Conservation (phyloP, 1,140 invertebrate species). For the Drosophila parabipectinata region DNA sequence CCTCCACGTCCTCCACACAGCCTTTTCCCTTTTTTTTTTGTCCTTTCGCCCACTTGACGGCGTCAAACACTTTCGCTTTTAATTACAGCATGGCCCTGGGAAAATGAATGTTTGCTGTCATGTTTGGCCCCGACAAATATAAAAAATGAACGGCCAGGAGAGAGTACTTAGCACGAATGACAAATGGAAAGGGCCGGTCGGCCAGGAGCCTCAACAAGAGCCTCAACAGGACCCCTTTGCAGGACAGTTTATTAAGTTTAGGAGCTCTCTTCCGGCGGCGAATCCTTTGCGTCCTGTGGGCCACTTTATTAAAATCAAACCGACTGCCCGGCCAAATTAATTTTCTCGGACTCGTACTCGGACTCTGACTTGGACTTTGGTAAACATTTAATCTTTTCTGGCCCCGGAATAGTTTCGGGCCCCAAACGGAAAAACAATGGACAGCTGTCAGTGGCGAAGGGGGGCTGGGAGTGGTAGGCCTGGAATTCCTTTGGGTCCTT, state of each 20-base stretch:
- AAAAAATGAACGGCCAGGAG: slow-evolving; percentile 54
- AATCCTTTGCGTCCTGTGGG: slow-evolving; percentile 37
- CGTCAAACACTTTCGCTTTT: slow-evolving; percentile 79
- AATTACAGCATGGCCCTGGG: slow-evolving; percentile 60
- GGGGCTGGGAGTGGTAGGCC: background rate
- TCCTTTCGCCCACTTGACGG: slow-evolving; percentile 13
- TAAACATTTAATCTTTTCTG: slow-evolving; percentile 70
- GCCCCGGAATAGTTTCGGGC: slow-evolving; percentile 33
- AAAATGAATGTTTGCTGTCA: slow-evolving; percentile 80
- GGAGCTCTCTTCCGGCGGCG: slow-evolving; percentile 20
- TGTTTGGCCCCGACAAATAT: slow-evolving; percentile 53
- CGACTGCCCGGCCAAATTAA: slow-evolving; percentile 72
- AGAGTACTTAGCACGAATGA: slow-evolving; percentile 71
- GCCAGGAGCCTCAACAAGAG: too few species aligned
- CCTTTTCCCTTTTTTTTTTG: too few species aligned
- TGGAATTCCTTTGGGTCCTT: background rate
- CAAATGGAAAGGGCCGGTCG: slow-evolving; percentile 44
- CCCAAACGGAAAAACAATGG: slow-evolving; percentile 15
- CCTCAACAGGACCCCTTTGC: background rate
- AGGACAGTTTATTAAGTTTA: slow-evolving; percentile 71
- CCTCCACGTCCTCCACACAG: too few species aligned
- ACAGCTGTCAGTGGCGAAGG: slow-evolving; percentile 63
- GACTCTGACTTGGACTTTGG: slow-evolving; percentile 15
- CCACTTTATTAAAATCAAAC: slow-evolving; percentile 82
- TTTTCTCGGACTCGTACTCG: slow-evolving; percentile 43